Evolutionary conservation across 1,140 invertebrate species (phyloP).

Genomic region (Oreohelix idahoensis): DNA sequence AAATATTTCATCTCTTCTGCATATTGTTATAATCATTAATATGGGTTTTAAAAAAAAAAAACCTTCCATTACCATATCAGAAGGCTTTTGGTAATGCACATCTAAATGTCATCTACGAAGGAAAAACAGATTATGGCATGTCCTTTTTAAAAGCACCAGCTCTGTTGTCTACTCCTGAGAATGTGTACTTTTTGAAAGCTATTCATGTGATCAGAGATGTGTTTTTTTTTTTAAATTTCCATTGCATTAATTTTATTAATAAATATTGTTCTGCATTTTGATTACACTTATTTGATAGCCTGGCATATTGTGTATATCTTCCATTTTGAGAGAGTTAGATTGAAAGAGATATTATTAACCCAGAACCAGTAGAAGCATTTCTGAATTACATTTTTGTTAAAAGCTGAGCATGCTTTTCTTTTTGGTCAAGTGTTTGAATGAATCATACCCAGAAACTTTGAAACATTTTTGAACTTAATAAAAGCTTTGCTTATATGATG

Average conservation of each 20-base stretch:
- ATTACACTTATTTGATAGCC: conserved; percentile 29
- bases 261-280: conserved; percentile 38
- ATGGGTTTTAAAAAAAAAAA: too few species aligned
- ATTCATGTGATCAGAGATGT: neutral
- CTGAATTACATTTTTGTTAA: neutral
- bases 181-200: conserved; percentile 13
- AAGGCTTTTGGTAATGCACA: neutral
- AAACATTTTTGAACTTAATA: neutral
- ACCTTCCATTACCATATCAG: too few species aligned
- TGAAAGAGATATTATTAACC: conserved; percentile 22
- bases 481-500: conserved; percentile 34
- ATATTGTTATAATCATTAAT: too few species aligned
- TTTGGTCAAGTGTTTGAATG: neutral
- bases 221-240: too few species aligned
- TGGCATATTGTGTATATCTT: conserved; percentile 39
- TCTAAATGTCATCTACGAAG: neutral
- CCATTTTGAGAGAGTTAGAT: neutral
- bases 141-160: neutral
- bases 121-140: neutral
- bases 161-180: neutral
- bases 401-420: conserved; percentile 15
- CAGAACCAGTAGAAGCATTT: conserved; percentile 21
- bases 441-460: neutral
- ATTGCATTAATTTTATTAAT: conserved; percentile 18
- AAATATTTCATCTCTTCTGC: neutral